These are phyloP conservation scores for Iguana delicatissima DNA, from an alignment of 2,797 vertebrate species.

Conservation along the genomic window DNA sequence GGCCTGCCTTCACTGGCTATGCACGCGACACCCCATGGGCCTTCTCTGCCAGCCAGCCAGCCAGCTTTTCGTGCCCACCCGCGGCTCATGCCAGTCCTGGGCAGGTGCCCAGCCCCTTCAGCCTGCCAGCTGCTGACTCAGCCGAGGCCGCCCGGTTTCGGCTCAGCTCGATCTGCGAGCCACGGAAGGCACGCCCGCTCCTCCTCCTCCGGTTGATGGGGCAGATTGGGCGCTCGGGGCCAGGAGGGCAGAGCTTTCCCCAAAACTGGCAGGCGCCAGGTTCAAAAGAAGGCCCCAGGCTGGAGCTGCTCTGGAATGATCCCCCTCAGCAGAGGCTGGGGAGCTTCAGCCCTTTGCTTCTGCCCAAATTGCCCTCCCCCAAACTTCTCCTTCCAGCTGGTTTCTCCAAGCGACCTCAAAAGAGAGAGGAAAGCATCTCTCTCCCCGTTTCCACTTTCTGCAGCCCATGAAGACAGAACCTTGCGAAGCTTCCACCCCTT, in stretches of 20 bases:
- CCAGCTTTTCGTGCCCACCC: too few relatives aligned
- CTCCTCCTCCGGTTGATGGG: not conserved
- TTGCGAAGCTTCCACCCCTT: not conserved
- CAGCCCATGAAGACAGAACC: not conserved
- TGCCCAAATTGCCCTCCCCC: not conserved
- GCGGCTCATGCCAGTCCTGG: not conserved
- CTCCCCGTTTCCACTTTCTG: not conserved
- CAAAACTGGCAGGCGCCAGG: not conserved
- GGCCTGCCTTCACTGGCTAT: too few relatives aligned
- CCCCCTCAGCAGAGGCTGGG: not conserved
- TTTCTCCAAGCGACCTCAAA: not conserved
- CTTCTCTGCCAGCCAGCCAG: not conserved
- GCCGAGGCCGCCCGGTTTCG: slow-evolving; percentile 1
- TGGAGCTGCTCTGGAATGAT: not conserved
- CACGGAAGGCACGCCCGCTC: not conserved
- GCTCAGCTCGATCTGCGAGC: slow-evolving; percentile 8
- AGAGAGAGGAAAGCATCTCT: not conserved
- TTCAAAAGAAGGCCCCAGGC: not conserved
- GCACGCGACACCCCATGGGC: not conserved
- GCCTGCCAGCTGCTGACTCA: slow-evolving; percentile 16
- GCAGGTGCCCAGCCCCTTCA: not conserved
- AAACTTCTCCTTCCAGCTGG: not conserved
- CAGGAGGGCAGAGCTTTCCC: not conserved
- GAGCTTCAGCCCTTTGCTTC: not conserved
- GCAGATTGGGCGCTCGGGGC: not conserved